Evolutionary conservation across 2,888 invertebrate species (phyloP).

Genomic region (Melieria crassipennis): DNA sequence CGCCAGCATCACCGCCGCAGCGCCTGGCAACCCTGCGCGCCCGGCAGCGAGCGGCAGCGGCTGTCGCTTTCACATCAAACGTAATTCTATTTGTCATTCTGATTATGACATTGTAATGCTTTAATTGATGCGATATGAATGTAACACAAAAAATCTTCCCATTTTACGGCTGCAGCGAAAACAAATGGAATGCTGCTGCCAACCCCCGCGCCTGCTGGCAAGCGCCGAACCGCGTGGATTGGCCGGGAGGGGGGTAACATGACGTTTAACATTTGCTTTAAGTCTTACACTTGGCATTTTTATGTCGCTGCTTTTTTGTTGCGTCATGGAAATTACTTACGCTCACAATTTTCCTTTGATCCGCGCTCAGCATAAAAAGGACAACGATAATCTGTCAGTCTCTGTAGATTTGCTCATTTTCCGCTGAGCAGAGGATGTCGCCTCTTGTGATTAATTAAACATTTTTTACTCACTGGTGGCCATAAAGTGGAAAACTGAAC

Average conservation of each 20-base stretch:
- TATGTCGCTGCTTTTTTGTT: not conserved
- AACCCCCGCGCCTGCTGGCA: not conserved
- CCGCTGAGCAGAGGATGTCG: no score
- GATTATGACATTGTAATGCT: slow-evolving; percentile 66
- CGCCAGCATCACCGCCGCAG: not conserved
- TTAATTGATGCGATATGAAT: slow-evolving; percentile 62
- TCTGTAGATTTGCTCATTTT: no score
- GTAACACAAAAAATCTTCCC: slow-evolving; percentile 24
- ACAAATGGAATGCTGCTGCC: not conserved
- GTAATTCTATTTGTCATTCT: slow-evolving; percentile 66
- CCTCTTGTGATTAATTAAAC: no score
- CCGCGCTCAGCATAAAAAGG: no score
- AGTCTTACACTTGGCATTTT: slow-evolving; percentile 24
- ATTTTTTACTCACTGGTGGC: no score
- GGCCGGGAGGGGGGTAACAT: slow-evolving; percentile 9
- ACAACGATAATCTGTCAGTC: no score
- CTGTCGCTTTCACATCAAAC: slow-evolving; percentile 62
- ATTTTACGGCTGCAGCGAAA: not conserved
- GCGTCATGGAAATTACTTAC: not conserved
- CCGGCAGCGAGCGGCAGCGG: slow-evolving; percentile 37
- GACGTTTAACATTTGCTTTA: slow-evolving; percentile 30
- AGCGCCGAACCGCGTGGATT: not conserved
- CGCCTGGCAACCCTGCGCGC: slow-evolving; percentile 7
- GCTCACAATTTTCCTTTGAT: no score
- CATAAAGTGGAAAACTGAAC: no score